Base-by-base conservation (phyloP, 2,888 invertebrate genomes). In the Hermaeophaga mercurialis region DNA sequence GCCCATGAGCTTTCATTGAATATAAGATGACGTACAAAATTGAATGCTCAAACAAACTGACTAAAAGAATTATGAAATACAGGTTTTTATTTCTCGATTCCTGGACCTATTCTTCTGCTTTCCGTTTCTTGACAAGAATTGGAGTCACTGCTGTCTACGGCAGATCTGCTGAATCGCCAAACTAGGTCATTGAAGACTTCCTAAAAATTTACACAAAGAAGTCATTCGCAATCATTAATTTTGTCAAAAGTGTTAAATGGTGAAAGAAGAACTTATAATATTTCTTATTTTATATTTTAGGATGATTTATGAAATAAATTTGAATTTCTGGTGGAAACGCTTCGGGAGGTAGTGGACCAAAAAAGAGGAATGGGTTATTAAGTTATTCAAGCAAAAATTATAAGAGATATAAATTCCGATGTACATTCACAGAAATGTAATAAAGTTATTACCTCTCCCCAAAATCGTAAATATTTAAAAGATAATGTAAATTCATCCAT, bases 11-110 rank as follows among this genome's bases (percentile, higher is more conserved):
- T 11, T 3, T 9, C 11, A n/a, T 12, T 11, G 11, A 12, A 31
- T 31, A 31, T 3, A 6, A 31, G 31, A 3, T 12, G 31, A 31
- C 58, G 59, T 55, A 59, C 52, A 41, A 62, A 60, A 62, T 59
- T 63, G 61, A 60, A 46, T 59, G 56, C 58, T 58, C 56, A 62
- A 59, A 62, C 54, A 52, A 47, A 48, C 52, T 48, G 49, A 33
- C 43, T 56, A 50, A 54, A 44, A 46, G 48, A 57, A 60, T 60
- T 60, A 60, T 60, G 48, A 54, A 54, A 46, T 17, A 47, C 52
- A 52, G 47, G 39, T 52, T 56, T 52, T 52, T 41, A 46, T 56
- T 45, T 54, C 36, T 22, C 26, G 43, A 14, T 24, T 31, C 12
- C 31, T n/a, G 31, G 31, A 31, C 12, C 31, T 31, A 12, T 31